Percentiles rank a stretch among this genome's conserved stretches.
Conservation (phyloP, 2,797 vertebrate genomes). For the Graptemys geographica region DNA sequence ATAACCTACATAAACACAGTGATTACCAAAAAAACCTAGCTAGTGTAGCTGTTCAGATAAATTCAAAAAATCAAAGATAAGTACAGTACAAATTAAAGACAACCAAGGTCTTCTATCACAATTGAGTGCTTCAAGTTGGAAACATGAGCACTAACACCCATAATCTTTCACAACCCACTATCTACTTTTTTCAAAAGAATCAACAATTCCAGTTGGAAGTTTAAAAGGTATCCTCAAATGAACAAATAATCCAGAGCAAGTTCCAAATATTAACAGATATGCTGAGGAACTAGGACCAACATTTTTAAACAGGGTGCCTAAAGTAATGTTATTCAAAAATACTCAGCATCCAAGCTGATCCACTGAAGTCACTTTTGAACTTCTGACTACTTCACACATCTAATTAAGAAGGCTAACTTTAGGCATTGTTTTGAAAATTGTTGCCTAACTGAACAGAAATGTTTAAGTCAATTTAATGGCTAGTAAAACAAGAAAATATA, state of each 20-base stretch:
- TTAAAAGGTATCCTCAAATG: neutral
- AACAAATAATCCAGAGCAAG: neutral
- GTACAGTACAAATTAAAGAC: neutral
- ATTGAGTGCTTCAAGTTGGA: slow-evolving; percentile 6
- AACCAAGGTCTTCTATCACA: neutral
- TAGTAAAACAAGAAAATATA: neutral
- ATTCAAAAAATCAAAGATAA: neutral
- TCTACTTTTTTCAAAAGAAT: neutral
- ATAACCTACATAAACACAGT: neutral
- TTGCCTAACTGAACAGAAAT: neutral
- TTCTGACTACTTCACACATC: neutral
- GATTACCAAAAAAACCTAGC: neutral
- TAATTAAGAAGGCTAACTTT: neutral
- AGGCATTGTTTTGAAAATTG: neutral
- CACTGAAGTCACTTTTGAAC: slow-evolving; percentile 4
- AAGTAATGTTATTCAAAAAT: neutral
- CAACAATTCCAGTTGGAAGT: neutral
- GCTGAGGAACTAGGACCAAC: neutral
- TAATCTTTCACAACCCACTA: neutral
- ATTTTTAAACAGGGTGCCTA: neutral
- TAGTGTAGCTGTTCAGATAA: neutral
- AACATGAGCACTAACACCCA: neutral
- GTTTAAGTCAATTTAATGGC: neutral
- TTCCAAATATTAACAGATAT: neutral
- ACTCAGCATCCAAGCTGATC: neutral